Base-by-base conservation (phyloP, 2,797 vertebrate species). In the Rhinophrynus dorsalis region DNA sequence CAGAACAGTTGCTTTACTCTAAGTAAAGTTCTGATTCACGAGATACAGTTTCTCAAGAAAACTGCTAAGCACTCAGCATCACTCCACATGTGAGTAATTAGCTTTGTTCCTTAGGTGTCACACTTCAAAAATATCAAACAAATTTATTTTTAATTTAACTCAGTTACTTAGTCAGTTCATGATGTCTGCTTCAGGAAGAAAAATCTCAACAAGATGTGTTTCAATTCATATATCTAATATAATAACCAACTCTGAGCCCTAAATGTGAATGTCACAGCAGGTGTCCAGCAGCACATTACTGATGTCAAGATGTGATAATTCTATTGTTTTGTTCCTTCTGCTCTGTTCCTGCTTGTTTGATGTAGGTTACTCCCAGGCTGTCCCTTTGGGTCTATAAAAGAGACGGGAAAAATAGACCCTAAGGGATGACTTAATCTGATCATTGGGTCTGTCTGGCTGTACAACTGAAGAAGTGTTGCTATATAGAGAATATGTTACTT, bases 301-400 rank as follows among this genome's bases (percentile, higher is more conserved):
- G 24, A 11, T 17, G 17, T 35, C 60, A 52, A 6, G 15, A 30
- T 51, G 21, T 40, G 61, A 65, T 65, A 40, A 29, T 30, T 30
- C 6, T 40, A 32, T 54, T 44, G 38, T 66, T 38, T 20, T 10
- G 13, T 30, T 63, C 20, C 6, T 18, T 27, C 45, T 50, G 6
- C 23, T 27, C 20, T 30, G n/a, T n/a, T n/a, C n/a, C n/a, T n/a
- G n/a, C n/a, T n/a, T n/a, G n/a, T n/a, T n/a, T n/a, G n/a, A n/a
- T n/a, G n/a, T n/a, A n/a, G n/a, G n/a, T n/a, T n/a, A n/a, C n/a
- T n/a, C n/a, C n/a, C n/a, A n/a, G n/a, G n/a, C n/a, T n/a, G n/a
- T n/a, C n/a, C n/a, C n/a, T n/a, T n/a, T n/a, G n/a, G n/a, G n/a
- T n/a, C n/a, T n/a, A n/a, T n/a, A n/a, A n/a, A n/a, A n/a, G n/a